These are phyloP conservation scores for Notolepis coatsorum DNA, from an alignment of 2,797 vertebrate genomes.

Conservation along the genomic window DNA sequence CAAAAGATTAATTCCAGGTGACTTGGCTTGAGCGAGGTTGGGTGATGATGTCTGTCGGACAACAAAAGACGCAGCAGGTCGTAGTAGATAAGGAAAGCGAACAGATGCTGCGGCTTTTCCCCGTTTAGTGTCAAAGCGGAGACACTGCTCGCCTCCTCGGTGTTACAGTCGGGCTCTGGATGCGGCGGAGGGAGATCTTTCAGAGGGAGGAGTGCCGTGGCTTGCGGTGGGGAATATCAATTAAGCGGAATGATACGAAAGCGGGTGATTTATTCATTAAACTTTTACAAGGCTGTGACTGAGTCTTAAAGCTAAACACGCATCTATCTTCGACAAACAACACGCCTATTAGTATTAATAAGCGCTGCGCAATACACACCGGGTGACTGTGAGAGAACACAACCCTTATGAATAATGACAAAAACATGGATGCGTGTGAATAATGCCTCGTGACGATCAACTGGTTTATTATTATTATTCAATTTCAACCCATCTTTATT, in stretches of 20 bases:
- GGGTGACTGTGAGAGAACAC: too few species aligned
- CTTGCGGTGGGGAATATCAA: slow-evolving; percentile 57
- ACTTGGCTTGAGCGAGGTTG: slow-evolving; percentile 50
- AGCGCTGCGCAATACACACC: too few species aligned
- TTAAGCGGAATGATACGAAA: slow-evolving; percentile 81
- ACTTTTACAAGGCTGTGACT: slow-evolving; percentile 62
- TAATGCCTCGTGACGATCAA: too few species aligned
- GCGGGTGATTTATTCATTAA: slow-evolving; percentile 72
- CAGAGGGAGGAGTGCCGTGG: slow-evolving; percentile 49
- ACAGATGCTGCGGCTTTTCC: slow-evolving; percentile 54
- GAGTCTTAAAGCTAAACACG: slow-evolving; percentile 25
- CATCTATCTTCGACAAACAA: slow-evolving; percentile 53
- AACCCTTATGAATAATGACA: too few species aligned
- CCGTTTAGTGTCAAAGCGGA: too few species aligned
- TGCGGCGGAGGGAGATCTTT: slow-evolving; percentile 83
- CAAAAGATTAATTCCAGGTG: slow-evolving; percentile 62
- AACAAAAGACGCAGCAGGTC: not conserved
- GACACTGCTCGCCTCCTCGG: slow-evolving; percentile 50
- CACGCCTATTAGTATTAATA: slow-evolving; percentile 17
- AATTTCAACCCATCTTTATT: too few species aligned
- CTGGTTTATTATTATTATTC: too few species aligned
- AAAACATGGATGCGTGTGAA: too few species aligned
- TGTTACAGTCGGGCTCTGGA: slow-evolving; percentile 74
- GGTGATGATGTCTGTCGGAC: slow-evolving; percentile 25
- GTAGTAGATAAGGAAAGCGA: not conserved